Percentiles rank a stretch among this genome's conserved stretches.
phyloP scores from a whole-genome alignment of 1,140 invertebrate species.

The Sesamia nonagrioides region DNA sequence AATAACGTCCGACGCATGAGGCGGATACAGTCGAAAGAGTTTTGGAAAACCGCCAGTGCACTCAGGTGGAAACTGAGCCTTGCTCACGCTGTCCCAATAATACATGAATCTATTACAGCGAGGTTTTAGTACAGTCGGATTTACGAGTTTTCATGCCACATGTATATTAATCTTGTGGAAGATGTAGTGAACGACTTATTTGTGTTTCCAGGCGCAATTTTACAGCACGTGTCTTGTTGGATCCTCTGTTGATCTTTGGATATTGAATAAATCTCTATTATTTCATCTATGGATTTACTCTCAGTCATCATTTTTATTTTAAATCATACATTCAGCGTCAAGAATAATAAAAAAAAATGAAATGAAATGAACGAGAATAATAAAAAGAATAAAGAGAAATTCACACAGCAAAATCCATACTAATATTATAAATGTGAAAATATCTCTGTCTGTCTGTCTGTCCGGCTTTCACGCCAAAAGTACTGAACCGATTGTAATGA shows the following conservation, averaged over 20 bases:
- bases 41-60: slow-evolving; percentile 55
- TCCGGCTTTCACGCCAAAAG: too few relatives aligned
- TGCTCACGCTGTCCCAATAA: slow-evolving; percentile 33
- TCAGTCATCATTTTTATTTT: too few relatives aligned
- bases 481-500: too few relatives aligned
- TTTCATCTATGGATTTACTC: background rate
- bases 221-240: background rate
- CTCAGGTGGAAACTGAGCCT: slow-evolving; percentile 50
- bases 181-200: background rate
- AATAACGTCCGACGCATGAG: slow-evolving; percentile 39
- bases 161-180: slow-evolving; percentile 7
- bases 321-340: too few relatives aligned
- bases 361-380: too few relatives aligned
- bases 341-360: too few relatives aligned
- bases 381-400: too few relatives aligned
- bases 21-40: slow-evolving; percentile 37
- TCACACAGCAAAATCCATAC: too few relatives aligned
- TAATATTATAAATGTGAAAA: too few relatives aligned
- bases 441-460: too few relatives aligned
- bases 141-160: background rate
- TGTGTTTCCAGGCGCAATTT: background rate
- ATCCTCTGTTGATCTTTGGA: background rate
- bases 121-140: slow-evolving; percentile 28
- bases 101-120: slow-evolving; percentile 17
- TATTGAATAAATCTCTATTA: background rate